These are phyloP conservation scores for Tribolium castaneum DNA, from an alignment of 1,140 invertebrate genomes.

Conservation along the genomic window DNA sequence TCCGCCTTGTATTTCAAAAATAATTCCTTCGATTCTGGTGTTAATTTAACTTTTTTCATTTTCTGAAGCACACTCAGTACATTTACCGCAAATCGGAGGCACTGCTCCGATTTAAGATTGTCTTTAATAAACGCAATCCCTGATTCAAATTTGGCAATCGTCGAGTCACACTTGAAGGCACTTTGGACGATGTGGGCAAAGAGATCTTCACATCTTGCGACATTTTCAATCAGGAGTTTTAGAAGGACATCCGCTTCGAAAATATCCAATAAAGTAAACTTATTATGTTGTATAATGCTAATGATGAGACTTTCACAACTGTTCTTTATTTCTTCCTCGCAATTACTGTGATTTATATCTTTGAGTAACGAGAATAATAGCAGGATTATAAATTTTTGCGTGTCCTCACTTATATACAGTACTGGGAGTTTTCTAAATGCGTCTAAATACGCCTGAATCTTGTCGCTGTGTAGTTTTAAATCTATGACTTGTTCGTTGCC, in stretches of 20 bases:
- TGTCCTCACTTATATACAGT: conserved; percentile 43
- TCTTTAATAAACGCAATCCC: conserved; percentile 42
- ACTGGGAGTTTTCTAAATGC: conserved; percentile 48
- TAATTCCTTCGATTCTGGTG: not conserved
- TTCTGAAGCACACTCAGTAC: conserved; percentile 34
- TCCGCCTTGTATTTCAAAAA: conserved; percentile 3
- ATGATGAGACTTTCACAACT: conserved; percentile 49
- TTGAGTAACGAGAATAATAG: conserved; percentile 51
- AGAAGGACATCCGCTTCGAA: not conserved
- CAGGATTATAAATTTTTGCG: conserved; percentile 50
- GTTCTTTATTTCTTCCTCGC: conserved; percentile 33
- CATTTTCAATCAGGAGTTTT: conserved; percentile 40
- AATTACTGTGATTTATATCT: conserved; percentile 45
- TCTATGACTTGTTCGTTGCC: not conserved
- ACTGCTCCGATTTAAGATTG: conserved; percentile 39
- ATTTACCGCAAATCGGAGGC: conserved; percentile 21
- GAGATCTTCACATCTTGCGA: conserved; percentile 36
- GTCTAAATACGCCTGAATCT: conserved; percentile 43
- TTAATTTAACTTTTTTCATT: conserved; percentile 51
- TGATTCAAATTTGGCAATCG: conserved; percentile 44
- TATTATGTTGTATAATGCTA: conserved; percentile 44
- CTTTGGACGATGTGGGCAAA: conserved; percentile 49
- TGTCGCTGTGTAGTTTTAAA: conserved; percentile 41
- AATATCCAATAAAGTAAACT: conserved; percentile 32
- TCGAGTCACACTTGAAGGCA: conserved; percentile 50